Evolutionary conservation across 2,113 vertebrate genomes (phyloP), one percentile per base, ranked within the genome.

Genomic region (Phylloscopus trochiloides): DNA sequence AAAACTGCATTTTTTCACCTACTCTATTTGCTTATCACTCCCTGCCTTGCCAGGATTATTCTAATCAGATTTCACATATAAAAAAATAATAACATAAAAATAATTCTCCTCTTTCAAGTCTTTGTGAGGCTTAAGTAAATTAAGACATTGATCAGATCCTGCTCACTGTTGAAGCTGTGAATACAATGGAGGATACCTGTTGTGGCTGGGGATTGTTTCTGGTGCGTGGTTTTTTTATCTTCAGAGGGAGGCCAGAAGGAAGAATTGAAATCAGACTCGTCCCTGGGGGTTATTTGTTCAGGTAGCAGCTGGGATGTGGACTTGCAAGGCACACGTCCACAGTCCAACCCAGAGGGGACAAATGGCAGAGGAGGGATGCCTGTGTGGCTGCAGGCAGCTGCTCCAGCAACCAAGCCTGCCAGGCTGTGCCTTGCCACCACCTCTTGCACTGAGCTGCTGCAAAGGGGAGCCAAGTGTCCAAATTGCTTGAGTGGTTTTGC

Each of bases 1-100:
- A 91, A 54, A 88, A 50, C 47, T 54, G 62, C 34, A 4, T 61
- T 93, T 92, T 94, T 92, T 88, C 72, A 74, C 31, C 28, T 81
- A 29, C 26, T 89, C 17, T 86, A 47, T 91, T 84, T 14, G 16
- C 90, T 91, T 95, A 85, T 95, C 90, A 14, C 52, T 62, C 48
- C 79, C 28, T 86, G 72, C 86, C 45, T 95, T 88, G 45, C 66
- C 63, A 73, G 76, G 80, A 87, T 94, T 94, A 91, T 92, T 94
- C 66, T 93, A 96, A 96, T 91, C 91, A 96, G 92, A 93, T 96
- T 92, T 95, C 29, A 48, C 6, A n/a, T 90, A 74, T 68, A 15
- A 88, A 90, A 95, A 82, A 84, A 77, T 43, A 62, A 80, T 25
- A 89, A 58, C 40, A 62, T 58, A 75, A 96, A 93, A 91, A 85